phyloP scores from a whole-genome alignment of 2,113 vertebrate species.

The Todiramphus saurophagus region DNA sequence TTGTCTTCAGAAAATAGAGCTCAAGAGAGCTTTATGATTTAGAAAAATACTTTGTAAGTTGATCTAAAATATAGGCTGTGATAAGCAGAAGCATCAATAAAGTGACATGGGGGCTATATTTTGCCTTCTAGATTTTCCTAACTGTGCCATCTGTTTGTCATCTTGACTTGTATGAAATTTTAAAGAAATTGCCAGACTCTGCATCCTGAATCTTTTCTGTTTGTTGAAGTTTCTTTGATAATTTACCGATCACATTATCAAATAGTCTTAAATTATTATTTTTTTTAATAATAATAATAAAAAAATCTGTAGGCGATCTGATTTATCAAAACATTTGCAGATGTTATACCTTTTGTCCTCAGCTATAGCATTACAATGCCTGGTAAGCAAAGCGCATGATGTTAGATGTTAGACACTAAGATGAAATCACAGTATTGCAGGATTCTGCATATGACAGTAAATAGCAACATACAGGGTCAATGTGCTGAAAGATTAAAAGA shows the following conservation, averaged over 20 bases:
- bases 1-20: constrained; percentile 63
- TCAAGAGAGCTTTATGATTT: constrained; percentile 61
- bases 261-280: background rate
- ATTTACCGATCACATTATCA: background rate
- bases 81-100: constrained; percentile 51
- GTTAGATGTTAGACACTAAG: background rate
- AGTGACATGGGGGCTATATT: constrained; percentile 37
- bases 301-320: background rate
- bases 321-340: background rate
- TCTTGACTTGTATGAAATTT: background rate
- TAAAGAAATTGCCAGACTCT: background rate
- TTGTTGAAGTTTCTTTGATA: background rate
- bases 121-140: constrained; percentile 58
- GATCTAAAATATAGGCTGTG: constrained; percentile 46
- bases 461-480: background rate
- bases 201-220: background rate
- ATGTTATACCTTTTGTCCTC: background rate
- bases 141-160: constrained; percentile 47
- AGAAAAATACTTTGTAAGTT: constrained; percentile 55
- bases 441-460: background rate
- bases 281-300: too few relatives aligned
- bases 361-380: background rate
- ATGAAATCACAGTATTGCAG: background rate
- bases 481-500: background rate
- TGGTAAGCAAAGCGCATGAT: background rate